These are phyloP conservation scores for Heliconius aoede DNA, from an alignment of 2,888 invertebrate species.

Conservation along the genomic window DNA sequence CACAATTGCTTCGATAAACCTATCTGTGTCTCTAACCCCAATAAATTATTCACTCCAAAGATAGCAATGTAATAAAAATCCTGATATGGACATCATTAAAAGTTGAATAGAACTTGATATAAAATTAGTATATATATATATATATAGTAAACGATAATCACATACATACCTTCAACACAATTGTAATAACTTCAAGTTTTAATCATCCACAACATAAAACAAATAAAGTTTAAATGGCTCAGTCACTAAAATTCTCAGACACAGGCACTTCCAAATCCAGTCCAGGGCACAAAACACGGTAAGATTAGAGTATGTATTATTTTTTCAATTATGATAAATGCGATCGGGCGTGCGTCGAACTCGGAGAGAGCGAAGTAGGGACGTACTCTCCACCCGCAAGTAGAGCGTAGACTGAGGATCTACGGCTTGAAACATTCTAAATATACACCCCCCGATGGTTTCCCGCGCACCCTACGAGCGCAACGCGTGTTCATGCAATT, in stretches of 20 bases:
- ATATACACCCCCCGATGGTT: constrained; percentile 77
- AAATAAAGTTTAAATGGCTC: constrained; percentile 52
- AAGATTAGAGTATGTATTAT: constrained; percentile 61
- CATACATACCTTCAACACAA: constrained; percentile 68
- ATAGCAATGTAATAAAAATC: constrained; percentile 40
- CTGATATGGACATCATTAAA: constrained; percentile 30
- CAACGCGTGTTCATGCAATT: constrained; percentile 80
- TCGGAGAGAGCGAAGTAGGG: constrained; percentile 55
- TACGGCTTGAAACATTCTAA: constrained; percentile 73
- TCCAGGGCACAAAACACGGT: constrained; percentile 69
- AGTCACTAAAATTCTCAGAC: constrained; percentile 58
- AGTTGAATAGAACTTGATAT: constrained; percentile 16
- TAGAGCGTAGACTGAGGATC: constrained; percentile 71
- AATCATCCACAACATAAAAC: constrained; percentile 58
- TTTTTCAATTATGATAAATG: constrained; percentile 71
- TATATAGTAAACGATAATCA: constrained; percentile 51
- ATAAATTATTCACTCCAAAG: constrained; percentile 37
- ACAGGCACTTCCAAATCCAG: constrained; percentile 71
- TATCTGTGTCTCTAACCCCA: constrained; percentile 40
- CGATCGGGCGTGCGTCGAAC: constrained; percentile 65
- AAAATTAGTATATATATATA: constrained; percentile 40
- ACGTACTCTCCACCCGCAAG: constrained; percentile 67
- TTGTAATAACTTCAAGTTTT: constrained; percentile 56
- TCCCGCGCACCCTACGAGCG: constrained; percentile 74
- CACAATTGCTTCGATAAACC: constrained; percentile 43